Evolutionary conservation across 2,888 invertebrate genomes (phyloP), one percentile per base, ranked within the genome.

Genomic region (Epirrita christyi): DNA sequence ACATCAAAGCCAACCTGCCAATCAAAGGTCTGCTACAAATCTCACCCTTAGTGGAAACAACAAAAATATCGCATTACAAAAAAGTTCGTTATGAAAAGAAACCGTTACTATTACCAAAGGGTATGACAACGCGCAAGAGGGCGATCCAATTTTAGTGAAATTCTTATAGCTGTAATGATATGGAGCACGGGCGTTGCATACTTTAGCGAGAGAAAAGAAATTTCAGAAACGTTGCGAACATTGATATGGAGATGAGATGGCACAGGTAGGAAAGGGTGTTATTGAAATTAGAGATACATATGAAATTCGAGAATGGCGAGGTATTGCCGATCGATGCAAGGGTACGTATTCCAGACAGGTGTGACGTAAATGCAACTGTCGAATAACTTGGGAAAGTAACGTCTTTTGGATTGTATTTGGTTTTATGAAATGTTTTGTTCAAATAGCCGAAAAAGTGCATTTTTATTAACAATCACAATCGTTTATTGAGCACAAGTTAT

Each of bases 171-270:
- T 73, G 86, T 89, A 90, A 90, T 90, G 87, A 89, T 86, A 89
- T 85, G 86, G 85, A 84, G 88, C 88, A 91, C 89, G 90, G 85
- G 88, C 83, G 83, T 83, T 88, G 88, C 87, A 88, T 88, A 87
- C 82, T 88, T 86, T 83, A 86, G 80, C 82, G 74, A 81, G 81
- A 85, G 86, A 86, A 87, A 89, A 86, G 88, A 85, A 85, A 86
- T 88, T 88, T 86, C 78, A 76, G 79, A 85, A 85, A 85, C 84
- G 81, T 78, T 78, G 77, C 81, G 83, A 83, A 86, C 83, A 89
- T 91, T 90, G 90, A 90, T 88, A 91, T 91, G 91, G 83, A 90
- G 85, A 91, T 91, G 86, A 85, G 88, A 86, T 83, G 83, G 83
- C 82, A 83, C 88, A 86, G 86, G 88, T 88, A 88, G 81, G 74